Evolutionary conservation across 2,888 invertebrate genomes (phyloP).

Genomic region (Seira sanloemensis): DNA sequence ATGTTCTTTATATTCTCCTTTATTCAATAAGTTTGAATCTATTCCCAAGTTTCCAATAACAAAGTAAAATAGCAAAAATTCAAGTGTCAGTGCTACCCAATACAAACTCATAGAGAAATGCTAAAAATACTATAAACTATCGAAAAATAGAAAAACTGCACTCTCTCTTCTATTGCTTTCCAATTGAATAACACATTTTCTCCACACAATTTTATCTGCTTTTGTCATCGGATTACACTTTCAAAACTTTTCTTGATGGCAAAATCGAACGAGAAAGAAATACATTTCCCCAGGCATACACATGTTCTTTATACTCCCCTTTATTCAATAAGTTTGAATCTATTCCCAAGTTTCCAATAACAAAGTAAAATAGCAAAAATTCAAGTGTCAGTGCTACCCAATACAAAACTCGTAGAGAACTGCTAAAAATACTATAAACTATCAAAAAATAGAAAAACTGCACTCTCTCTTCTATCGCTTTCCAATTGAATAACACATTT

Average conservation of each 20-base stretch:
- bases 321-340: not conserved
- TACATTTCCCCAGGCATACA: not conserved
- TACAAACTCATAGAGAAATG: not conserved
- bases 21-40: not conserved
- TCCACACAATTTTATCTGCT: not conserved
- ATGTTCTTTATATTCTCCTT: not conserved
- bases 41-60: not conserved
- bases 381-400: not conserved
- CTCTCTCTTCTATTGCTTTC: no score
- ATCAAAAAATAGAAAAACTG: not conserved
- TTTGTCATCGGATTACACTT: no score
- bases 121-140: not conserved
- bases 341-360: not conserved
- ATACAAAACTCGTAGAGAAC: not conserved
- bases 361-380: not conserved
- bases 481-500: not conserved
- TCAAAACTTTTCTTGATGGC: not conserved
- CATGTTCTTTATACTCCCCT: not conserved
- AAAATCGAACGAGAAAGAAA: not conserved
- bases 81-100: not conserved
- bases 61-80: not conserved
- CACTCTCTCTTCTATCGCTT: not conserved
- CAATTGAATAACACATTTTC: not conserved
- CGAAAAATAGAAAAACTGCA: not conserved
- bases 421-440: not conserved